Evolutionary conservation across 2,797 vertebrate genomes (phyloP).

Genomic region (Helicolenus hilgendorfi): DNA sequence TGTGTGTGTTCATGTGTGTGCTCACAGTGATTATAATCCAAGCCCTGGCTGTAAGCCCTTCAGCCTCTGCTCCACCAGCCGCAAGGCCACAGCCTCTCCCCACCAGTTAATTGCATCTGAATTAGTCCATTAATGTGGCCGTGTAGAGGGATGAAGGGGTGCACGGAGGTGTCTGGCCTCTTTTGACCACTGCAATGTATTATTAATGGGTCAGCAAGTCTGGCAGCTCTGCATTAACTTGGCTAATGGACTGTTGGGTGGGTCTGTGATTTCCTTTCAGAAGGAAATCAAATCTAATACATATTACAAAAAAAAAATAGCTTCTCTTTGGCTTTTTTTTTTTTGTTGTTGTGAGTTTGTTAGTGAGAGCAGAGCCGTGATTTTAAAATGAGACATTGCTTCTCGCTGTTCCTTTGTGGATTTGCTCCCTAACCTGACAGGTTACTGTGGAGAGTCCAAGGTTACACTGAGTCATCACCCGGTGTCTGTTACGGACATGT

Average conservation of each 20-base stretch:
- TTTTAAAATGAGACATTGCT: slow-evolving; percentile 35
- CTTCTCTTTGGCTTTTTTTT: slow-evolving; percentile 36
- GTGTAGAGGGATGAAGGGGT: slow-evolving; percentile 85
- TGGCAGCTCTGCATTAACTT: slow-evolving; percentile 89
- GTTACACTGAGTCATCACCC: slow-evolving; percentile 38
- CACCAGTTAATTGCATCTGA: slow-evolving; percentile 89
- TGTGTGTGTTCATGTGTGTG: slow-evolving; percentile 42
- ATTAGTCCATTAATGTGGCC: slow-evolving; percentile 90
- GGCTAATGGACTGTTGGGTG: slow-evolving; percentile 88
- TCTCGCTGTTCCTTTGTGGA: slow-evolving; percentile 24
- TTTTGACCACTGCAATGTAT: slow-evolving; percentile 88
- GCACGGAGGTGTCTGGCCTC: slow-evolving; percentile 86
- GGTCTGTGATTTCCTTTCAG: slow-evolving; percentile 77
- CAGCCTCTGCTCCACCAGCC: slow-evolving; percentile 81
- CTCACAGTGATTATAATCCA: slow-evolving; percentile 71
- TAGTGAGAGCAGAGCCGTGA: slow-evolving; percentile 9
- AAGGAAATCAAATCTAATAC: slow-evolving; percentile 73
- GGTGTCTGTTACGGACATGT: slow-evolving; percentile 23
- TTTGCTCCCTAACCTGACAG: slow-evolving; percentile 20
- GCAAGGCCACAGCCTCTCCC: slow-evolving; percentile 85
- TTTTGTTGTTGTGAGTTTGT: slow-evolving; percentile 15
- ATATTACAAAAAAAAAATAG: slow-evolving; percentile 36
- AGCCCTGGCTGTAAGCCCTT: slow-evolving; percentile 77
- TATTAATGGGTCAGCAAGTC: slow-evolving; percentile 91
- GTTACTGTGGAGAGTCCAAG: slow-evolving; percentile 40